Base-by-base conservation (phyloP, 2,797 vertebrate genomes). In the Tolypeutes matacus region DNA sequence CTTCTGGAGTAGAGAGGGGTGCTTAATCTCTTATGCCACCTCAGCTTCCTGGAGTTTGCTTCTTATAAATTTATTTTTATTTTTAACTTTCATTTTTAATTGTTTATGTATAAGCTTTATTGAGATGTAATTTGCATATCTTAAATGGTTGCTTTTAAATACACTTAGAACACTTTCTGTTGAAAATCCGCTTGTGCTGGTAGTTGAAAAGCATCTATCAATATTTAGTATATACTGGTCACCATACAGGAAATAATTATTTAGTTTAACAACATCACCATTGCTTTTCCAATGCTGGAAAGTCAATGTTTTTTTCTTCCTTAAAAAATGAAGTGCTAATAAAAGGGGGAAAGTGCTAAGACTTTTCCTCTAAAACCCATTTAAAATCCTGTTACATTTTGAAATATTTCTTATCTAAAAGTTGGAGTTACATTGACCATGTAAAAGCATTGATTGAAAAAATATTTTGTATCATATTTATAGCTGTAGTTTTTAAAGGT, bases 371-470 rank as follows among this genome's bases (percentile, higher is more conserved):
- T 10, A 27, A 92, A 90, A 69, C 8, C 23, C 29, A 34, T 83
- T 89, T 86, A 91, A 86, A 81, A 62, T 3, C 5, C 3, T 73
- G 80, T 91, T 84, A 90, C 49, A 51, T 39, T 46, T 46, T 46
- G 84, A 86, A 85, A 39, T 56, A 39, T 39, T 82, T 75, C 8
- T 76, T 82, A 73, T 4, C 27, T 89, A 87, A 73, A 90, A 23
- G 4, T n/a, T 76, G 6, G 39, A 73, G 31, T 5, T 72, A 9
- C 36, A 42, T 31, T 42, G 49, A 23, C 36, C 67, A 49, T 13
- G 5, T 72, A 25, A 96, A 87, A 86, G 39, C 93, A 77, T 15
- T 53, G 36, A 17, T 56, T 62, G n/a, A 51, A 81, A 90, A 81
- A 70, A 25, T 60, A 9, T 49, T 13, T 78, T 60, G 77, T 39